Percentiles rank a stretch among this genome's conserved stretches.
These are phyloP conservation scores for Argyresthia albistria DNA, from an alignment of 2,888 invertebrate genomes.

Conservation along the genomic window DNA sequence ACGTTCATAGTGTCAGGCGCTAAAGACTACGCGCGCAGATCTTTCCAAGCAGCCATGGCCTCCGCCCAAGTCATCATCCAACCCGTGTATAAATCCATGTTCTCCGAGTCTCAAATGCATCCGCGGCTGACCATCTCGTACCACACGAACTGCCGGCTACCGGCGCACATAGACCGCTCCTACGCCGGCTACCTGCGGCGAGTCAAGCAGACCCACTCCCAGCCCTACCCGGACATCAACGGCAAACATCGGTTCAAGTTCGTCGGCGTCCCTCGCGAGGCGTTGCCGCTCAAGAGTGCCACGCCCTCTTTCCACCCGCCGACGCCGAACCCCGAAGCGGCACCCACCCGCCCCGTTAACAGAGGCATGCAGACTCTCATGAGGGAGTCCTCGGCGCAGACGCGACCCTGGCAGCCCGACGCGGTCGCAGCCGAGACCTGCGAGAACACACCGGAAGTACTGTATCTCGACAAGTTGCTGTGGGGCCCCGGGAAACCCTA, in stretches of 20 bases:
- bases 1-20: slow-evolving; percentile 71
- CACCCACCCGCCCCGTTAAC: slow-evolving; percentile 30
- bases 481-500: slow-evolving; percentile 66
- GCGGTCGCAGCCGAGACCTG: slow-evolving; percentile 29
- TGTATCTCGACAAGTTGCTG: slow-evolving; percentile 74
- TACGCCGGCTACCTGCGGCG: slow-evolving; percentile 36
- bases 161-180: slow-evolving; percentile 40
- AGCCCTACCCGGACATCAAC: slow-evolving; percentile 21
- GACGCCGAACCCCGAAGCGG: slow-evolving; percentile 14
- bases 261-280: slow-evolving; percentile 25
- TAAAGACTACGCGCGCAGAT: slow-evolving; percentile 67
- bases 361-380: slow-evolving; percentile 74
- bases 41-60: slow-evolving; percentile 65
- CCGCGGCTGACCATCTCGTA: slow-evolving; percentile 8
- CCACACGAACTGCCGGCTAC: slow-evolving; percentile 51
- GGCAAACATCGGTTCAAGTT: slow-evolving; percentile 39
- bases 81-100: slow-evolving; percentile 73
- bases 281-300: slow-evolving; percentile 24
- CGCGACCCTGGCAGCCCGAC: slow-evolving; percentile 82
- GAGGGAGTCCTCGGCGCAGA: slow-evolving; percentile 84
- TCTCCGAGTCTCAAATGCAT: slow-evolving; percentile 46
- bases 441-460: slow-evolving; percentile 73
- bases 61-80: slow-evolving; percentile 70
- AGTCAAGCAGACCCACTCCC: slow-evolving; percentile 10
- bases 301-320: slow-evolving; percentile 43